Evolutionary conservation across 92 coral and sea anemone species (phyloP).

Genomic region (Palythoa caribaeorum): DNA sequence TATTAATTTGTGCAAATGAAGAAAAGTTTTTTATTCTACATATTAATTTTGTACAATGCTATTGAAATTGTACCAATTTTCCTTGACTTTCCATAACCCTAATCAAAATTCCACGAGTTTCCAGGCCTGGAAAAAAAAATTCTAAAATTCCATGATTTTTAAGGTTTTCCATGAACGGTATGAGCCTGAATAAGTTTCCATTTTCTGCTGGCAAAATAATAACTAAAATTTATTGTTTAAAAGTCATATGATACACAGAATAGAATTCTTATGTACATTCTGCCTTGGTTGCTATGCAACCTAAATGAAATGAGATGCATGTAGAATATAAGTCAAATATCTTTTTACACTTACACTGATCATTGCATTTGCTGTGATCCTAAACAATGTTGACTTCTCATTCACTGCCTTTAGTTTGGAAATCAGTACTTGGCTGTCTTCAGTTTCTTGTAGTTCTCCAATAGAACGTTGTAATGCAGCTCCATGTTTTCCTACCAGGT

Average conservation of each 20-base stretch:
- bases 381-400: constrained; percentile 96
- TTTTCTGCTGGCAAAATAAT: no score
- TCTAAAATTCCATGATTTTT: no score
- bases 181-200: no score
- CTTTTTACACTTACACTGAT: constrained; percentile 85
- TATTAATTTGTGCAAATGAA: no score
- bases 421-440: constrained; percentile 74
- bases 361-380: constrained; percentile 99
- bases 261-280: background rate
- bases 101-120: no score
- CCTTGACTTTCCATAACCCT: no score
- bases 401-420: constrained; percentile 90
- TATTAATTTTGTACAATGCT: no score
- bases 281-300: background rate
- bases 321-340: background rate
- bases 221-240: no score
- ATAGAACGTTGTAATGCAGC: constrained; percentile 92
- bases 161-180: no score
- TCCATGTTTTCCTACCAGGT: constrained; percentile 97
- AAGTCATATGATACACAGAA: background rate
- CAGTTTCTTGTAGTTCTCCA: constrained; percentile 93
- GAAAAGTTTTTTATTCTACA: no score
- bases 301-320: background rate
- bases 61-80: no score
- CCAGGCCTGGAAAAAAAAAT: no score